Conservation (phyloP, 35 echinoderm and acorn worm genomes). For the Amphiura filiformis region DNA sequence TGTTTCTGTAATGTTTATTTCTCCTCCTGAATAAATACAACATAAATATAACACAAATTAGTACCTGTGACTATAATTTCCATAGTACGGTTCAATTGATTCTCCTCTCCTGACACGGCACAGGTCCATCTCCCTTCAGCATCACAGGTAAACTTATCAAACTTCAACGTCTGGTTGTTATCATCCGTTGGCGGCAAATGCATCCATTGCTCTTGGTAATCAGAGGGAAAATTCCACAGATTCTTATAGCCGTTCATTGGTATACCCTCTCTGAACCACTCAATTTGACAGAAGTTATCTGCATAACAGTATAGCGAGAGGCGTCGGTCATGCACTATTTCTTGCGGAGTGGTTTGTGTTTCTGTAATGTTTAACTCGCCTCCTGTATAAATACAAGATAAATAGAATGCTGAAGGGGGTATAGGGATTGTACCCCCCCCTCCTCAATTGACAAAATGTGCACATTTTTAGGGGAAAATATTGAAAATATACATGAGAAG, state of each 20-base stretch:
- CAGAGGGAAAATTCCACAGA: not conserved
- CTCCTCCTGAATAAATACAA: no score
- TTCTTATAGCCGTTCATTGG: not conserved
- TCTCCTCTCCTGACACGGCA: not conserved
- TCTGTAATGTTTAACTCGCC: not conserved
- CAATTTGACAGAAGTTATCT: constrained; percentile 21
- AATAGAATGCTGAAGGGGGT: no score
- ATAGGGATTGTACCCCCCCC: no score
- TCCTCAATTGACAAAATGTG: no score
- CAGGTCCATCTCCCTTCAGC: not conserved
- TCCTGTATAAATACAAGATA: not conserved
- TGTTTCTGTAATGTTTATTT: not conserved
- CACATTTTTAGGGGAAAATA: no score
- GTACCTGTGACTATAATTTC: not conserved
- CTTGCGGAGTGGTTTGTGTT: not conserved
- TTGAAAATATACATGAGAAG: no score
- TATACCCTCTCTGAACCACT: not conserved
- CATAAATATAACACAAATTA: no score
- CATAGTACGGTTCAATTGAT: not conserved
- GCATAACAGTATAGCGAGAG: not conserved
- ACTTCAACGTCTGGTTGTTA: not conserved
- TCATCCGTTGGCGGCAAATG: not conserved
- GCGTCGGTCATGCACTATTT: not conserved
- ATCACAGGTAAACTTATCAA: not conserved
- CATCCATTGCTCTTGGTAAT: not conserved